Evolutionary conservation across 2,797 vertebrate genomes (phyloP).

Genomic region (Emydoidea blandingii): DNA sequence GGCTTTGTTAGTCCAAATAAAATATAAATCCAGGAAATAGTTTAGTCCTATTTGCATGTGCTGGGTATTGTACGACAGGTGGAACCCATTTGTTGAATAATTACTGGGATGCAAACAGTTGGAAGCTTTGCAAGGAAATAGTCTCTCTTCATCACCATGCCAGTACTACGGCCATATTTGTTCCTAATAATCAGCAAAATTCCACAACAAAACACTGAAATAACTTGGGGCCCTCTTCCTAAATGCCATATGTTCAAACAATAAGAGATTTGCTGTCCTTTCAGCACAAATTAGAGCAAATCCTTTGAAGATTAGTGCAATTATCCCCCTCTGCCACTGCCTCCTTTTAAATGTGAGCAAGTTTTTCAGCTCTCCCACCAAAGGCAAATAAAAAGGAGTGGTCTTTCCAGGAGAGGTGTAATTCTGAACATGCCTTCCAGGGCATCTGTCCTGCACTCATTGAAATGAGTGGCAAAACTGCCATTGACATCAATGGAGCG

Average conservation of each 20-base stretch:
- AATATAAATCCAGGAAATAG: conserved; percentile 47
- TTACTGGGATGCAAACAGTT: conserved; percentile 43
- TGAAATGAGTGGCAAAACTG: conserved; percentile 17
- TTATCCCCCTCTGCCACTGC: background rate
- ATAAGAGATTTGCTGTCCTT: conserved; percentile 37
- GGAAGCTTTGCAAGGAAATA: conserved; percentile 55
- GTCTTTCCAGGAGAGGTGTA: conserved; percentile 20
- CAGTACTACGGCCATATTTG: conserved; percentile 46
- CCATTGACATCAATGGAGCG: background rate
- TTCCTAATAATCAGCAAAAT: conserved; percentile 42
- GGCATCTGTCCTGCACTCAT: background rate
- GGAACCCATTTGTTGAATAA: conserved; percentile 57
- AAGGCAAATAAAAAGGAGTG: background rate
- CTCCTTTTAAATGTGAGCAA: conserved; percentile 16
- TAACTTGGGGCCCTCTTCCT: background rate
- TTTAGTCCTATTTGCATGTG: conserved; percentile 54
- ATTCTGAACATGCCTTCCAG: background rate
- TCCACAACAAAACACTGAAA: conserved; percentile 39
- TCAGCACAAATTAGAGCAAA: conserved; percentile 60
- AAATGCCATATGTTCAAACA: conserved; percentile 52
- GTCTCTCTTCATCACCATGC: conserved; percentile 51
- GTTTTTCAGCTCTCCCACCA: conserved; percentile 27
- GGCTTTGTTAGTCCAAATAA: conserved; percentile 64
- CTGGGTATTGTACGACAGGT: conserved; percentile 56
- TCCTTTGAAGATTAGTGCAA: conserved; percentile 52